phyloP scores from a whole-genome alignment of 2,888 invertebrate genomes.

The Nomada flava region DNA sequence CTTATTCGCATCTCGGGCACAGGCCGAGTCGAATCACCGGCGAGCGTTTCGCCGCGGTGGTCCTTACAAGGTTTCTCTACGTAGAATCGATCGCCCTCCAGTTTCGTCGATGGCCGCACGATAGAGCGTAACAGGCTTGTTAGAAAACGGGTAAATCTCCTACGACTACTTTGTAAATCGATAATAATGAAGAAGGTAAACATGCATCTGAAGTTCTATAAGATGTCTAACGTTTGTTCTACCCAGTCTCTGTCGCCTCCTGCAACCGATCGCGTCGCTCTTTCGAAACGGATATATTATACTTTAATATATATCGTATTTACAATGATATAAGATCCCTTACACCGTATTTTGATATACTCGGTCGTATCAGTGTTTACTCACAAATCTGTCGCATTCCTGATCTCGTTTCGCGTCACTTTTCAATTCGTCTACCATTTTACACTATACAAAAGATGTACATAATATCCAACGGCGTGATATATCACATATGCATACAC shows the following conservation, averaged over 20 bases:
- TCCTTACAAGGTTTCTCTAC: not conserved
- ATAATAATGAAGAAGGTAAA: constrained; percentile 72
- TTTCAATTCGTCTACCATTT: constrained; percentile 68
- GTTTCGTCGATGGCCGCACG: constrained; percentile 46
- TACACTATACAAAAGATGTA: constrained; percentile 81
- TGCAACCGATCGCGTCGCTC: constrained; percentile 13
- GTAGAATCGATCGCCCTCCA: not conserved
- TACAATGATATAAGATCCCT: constrained; percentile 28
- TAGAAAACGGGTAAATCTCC: constrained; percentile 49
- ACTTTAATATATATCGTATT: constrained; percentile 29
- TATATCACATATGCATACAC: not conserved
- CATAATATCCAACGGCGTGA: not conserved
- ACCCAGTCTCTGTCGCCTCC: constrained; percentile 39
- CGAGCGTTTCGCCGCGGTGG: not conserved
- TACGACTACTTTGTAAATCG: constrained; percentile 67
- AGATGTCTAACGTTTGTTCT: constrained; percentile 40
- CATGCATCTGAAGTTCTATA: constrained; percentile 58
- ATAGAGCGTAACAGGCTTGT: constrained; percentile 60
- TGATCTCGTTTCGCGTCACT: constrained; percentile 46
- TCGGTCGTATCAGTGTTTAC: not conserved
- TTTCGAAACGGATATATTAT: constrained; percentile 17
- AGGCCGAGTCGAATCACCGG: not conserved
- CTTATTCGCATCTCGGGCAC: constrained; percentile 6
- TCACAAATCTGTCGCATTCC: constrained; percentile 7
- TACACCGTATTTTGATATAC: constrained; percentile 26